Conservation (phyloP, 2,888 invertebrate species). For the Himalopsyche anomala region DNA sequence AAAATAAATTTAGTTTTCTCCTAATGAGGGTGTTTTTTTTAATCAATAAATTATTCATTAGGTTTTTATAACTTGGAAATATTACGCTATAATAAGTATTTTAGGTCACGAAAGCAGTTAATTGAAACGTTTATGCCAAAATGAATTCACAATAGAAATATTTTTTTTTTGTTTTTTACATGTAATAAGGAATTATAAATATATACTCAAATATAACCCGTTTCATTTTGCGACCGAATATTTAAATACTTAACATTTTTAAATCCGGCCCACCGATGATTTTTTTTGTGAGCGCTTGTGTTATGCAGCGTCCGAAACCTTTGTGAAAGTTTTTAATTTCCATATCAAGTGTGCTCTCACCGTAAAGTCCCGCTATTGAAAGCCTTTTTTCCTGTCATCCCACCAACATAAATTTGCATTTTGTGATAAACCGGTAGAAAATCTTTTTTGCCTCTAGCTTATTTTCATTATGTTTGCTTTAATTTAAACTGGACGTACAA, state of each 20-base stretch:
- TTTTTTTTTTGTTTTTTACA: no score
- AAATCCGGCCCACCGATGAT: slow-evolving; percentile 12
- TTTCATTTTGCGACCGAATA: slow-evolving; percentile 6
- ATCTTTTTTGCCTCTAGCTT: slow-evolving; percentile 36
- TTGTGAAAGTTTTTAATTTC: slow-evolving; percentile 65
- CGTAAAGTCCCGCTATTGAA: slow-evolving; percentile 59
- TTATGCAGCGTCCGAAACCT: slow-evolving; percentile 58
- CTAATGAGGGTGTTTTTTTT: no score
- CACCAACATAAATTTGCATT: slow-evolving; percentile 64
- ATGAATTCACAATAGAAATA: no score
- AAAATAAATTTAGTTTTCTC: no score
- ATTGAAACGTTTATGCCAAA: no score
- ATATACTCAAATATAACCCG: not conserved
- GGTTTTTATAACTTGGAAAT: no score
- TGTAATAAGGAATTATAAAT: not conserved
- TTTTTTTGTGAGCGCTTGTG: slow-evolving; percentile 38
- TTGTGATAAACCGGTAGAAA: slow-evolving; percentile 56
- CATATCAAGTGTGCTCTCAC: slow-evolving; percentile 64
- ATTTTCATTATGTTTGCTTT: slow-evolving; percentile 51
- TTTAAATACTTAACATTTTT: slow-evolving; percentile 25
- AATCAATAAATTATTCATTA: no score
- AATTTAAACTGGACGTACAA: slow-evolving; percentile 47
- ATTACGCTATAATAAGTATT: no score
- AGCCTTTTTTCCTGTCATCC: slow-evolving; percentile 61
- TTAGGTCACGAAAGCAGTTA: no score